Evolutionary conservation across 1,140 invertebrate species (phyloP).

Genomic region (Nephila pilipes): DNA sequence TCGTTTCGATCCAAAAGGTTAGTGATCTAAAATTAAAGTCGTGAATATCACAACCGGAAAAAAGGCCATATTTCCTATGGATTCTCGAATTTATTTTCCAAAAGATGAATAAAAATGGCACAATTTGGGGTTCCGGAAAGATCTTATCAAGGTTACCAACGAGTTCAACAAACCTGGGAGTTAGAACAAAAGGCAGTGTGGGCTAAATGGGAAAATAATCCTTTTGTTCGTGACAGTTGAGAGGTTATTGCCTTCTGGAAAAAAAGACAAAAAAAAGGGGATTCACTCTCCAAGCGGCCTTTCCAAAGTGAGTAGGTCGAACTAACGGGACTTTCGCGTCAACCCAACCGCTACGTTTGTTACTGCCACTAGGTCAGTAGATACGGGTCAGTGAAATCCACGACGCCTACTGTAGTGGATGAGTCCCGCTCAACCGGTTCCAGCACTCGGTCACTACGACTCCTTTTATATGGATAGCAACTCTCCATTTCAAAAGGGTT

Average conservation of each 20-base stretch:
- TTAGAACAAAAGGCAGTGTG: slow-evolving; percentile 62
- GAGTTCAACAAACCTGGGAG: slow-evolving; percentile 62
- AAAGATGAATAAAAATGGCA: slow-evolving; percentile 49
- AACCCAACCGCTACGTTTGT: slow-evolving; percentile 65
- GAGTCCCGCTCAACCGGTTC: slow-evolving; percentile 50
- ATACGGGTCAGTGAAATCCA: slow-evolving; percentile 72
- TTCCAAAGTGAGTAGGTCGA: slow-evolving; percentile 54
- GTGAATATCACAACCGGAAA: background rate
- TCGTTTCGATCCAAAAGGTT: background rate
- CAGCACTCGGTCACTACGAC: background rate
- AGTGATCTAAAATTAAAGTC: slow-evolving; percentile 26
- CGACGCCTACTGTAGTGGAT: slow-evolving; percentile 25
- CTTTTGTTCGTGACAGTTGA: slow-evolving; percentile 64
- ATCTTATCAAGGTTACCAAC: slow-evolving; percentile 60
- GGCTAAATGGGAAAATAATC: slow-evolving; percentile 63
- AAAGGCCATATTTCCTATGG: slow-evolving; percentile 18
- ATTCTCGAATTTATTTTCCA: slow-evolving; percentile 18
- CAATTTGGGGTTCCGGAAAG: slow-evolving; percentile 50
- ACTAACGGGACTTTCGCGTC: slow-evolving; percentile 69
- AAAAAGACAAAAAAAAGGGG: slow-evolving; percentile 15
- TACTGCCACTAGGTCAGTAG: slow-evolving; percentile 75
- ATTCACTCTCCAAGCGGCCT: slow-evolving; percentile 57
- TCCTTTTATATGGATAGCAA: background rate
- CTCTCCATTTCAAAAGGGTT: slow-evolving; percentile 54
- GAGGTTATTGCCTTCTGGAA: slow-evolving; percentile 68